Evolutionary conservation across 2,797 vertebrate genomes (phyloP).

Genomic region (Spinus pinus): DNA sequence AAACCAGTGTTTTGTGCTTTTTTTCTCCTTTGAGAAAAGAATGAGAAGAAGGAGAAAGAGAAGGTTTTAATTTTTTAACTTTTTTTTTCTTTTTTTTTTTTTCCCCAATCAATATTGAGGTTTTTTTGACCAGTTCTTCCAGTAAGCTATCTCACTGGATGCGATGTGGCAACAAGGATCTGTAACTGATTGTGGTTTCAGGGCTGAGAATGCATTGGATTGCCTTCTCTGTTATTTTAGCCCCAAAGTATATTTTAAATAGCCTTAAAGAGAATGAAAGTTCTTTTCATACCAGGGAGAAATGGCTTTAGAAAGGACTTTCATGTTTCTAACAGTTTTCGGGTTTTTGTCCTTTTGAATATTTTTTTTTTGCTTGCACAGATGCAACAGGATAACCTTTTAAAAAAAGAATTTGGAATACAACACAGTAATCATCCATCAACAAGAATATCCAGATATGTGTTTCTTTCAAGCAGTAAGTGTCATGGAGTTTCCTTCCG

Average conservation of each 20-base stretch:
- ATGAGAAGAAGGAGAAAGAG: background rate
- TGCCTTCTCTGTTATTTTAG: conserved; percentile 72
- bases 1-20: rapidly evolving
- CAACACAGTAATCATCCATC: background rate
- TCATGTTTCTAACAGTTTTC: conserved; percentile 66
- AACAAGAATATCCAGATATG: conserved; percentile 2
- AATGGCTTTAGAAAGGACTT: conserved; percentile 73
- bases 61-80: background rate
- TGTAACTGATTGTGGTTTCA: conserved; percentile 61
- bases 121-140: conserved; percentile 36
- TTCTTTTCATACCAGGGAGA: conserved; percentile 71
- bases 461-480: conserved; percentile 13
- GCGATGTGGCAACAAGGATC: background rate
- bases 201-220: conserved; percentile 63
- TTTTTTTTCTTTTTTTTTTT: background rate
- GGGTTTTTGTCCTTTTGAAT: conserved; percentile 50
- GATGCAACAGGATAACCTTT: conserved; percentile 35
- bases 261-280: conserved; percentile 76
- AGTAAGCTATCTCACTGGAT: conserved; percentile 47
- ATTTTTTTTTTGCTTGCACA: conserved; percentile 46
- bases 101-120: background rate
- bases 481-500: conserved; percentile 1
- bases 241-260: conserved; percentile 74
- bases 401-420: conserved; percentile 37
- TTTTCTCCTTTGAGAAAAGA: background rate